These are phyloP conservation scores for Fragum whitleyi DNA, from an alignment of 2,888 invertebrate species.

Conservation along the genomic window DNA sequence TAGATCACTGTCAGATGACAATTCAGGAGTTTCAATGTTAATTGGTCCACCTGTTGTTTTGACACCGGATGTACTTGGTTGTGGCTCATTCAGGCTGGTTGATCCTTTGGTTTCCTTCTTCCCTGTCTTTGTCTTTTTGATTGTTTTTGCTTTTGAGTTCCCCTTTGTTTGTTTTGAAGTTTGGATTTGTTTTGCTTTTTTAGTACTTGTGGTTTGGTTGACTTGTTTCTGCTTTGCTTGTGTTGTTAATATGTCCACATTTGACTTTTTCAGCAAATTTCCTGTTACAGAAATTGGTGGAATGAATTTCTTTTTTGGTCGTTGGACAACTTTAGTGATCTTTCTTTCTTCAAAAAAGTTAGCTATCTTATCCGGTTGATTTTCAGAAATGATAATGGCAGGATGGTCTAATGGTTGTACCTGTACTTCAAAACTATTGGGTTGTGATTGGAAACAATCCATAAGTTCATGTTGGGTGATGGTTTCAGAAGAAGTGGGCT, in stretches of 20 bases:
- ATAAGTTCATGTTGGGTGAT: background rate
- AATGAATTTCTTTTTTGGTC: slow-evolving; percentile 34
- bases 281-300: slow-evolving; percentile 25
- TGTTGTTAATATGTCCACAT: background rate
- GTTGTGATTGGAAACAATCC: background rate
- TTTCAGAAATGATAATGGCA: background rate
- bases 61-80: background rate
- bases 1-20: too few relatives aligned
- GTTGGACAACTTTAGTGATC: slow-evolving; percentile 25
- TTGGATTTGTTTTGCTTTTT: slow-evolving; percentile 2
- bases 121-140: background rate
- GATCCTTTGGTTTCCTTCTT: too few relatives aligned
- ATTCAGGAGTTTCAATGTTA: background rate
- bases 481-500: too few relatives aligned
- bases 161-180: background rate
- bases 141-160: background rate
- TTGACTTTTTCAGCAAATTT: slow-evolving; percentile 29
- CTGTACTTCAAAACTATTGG: background rate
- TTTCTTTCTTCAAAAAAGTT: slow-evolving; percentile 7
- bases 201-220: background rate
- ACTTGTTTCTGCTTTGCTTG: background rate
- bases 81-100: too few relatives aligned
- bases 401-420: too few relatives aligned
- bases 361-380: background rate
- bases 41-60: background rate